These are phyloP conservation scores for Forbesichthys papilliferus DNA, from an alignment of 2,113 vertebrate species.

Conservation along the genomic window DNA sequence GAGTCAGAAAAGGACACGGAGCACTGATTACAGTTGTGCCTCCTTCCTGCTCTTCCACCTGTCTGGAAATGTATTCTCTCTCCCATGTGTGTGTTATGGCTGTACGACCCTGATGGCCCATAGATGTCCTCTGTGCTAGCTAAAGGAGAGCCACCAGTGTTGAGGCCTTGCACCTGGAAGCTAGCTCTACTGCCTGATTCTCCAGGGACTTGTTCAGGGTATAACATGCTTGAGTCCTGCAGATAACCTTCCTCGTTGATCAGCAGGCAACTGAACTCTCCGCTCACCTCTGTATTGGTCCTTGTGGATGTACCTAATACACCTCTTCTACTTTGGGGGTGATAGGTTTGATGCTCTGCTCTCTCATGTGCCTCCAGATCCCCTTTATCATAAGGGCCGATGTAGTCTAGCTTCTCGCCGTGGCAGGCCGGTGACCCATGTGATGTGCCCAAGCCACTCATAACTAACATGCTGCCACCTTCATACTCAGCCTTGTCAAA, in stretches of 20 bases:
- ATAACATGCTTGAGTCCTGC: conserved; percentile 63
- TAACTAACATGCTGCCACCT: conserved; percentile 54
- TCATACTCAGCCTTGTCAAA: conserved; percentile 61
- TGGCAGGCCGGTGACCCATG: conserved; percentile 55
- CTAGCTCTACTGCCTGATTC: conserved; percentile 36
- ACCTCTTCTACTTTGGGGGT: conserved; percentile 28
- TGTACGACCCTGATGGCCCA: conserved; percentile 39
- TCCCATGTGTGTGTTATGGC: conserved; percentile 37
- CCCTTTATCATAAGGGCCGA: conserved; percentile 49
- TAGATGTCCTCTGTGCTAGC: conserved; percentile 46
- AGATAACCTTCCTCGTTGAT: conserved; percentile 79
- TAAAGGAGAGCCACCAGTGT: conserved; percentile 22
- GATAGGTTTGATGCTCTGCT: conserved; percentile 39
- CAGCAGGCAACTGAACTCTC: conserved; percentile 71
- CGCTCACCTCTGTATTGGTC: conserved; percentile 40
- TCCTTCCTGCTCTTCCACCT: conserved; percentile 44
- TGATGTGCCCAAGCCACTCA: conserved; percentile 57
- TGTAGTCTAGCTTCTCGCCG: conserved; percentile 52
- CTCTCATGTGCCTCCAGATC: conserved; percentile 43
- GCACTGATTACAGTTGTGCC: conserved; percentile 58
- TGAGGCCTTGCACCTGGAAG: conserved; percentile 51
- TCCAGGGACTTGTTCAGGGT: conserved; percentile 43
- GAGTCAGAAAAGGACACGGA: conserved; percentile 58
- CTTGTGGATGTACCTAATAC: conserved; percentile 33
- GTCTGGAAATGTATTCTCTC: conserved; percentile 52